phyloP scores from a whole-genome alignment of 92 coral and sea anemone species.

The Ricordea florida region DNA sequence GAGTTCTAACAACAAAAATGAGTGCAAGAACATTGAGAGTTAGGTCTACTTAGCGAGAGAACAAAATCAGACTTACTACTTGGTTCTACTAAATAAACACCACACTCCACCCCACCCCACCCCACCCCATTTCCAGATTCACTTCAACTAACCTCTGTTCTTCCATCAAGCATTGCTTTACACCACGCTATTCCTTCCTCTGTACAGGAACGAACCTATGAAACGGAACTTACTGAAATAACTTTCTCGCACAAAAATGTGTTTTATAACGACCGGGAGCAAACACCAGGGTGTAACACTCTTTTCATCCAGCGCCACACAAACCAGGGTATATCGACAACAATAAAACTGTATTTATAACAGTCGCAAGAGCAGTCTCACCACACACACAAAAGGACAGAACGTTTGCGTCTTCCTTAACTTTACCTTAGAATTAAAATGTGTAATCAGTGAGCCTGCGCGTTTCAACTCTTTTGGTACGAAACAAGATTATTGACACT shows the following conservation, averaged over 20 bases:
- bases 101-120: not conserved
- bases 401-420: too few relatives aligned
- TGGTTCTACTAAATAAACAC: not conserved
- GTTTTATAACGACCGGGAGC: too few relatives aligned
- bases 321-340: too few relatives aligned
- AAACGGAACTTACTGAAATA: not conserved
- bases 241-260: not conserved
- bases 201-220: constrained; percentile 87
- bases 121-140: not conserved
- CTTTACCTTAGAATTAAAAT: too few relatives aligned
- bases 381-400: not conserved
- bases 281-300: too few relatives aligned
- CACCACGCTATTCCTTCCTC: constrained; percentile 78
- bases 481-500: too few relatives aligned
- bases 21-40: not conserved
- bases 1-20: constrained; percentile 28
- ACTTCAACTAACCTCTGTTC: constrained; percentile 66
- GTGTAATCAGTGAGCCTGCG: too few relatives aligned
- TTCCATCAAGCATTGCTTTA: constrained; percentile 71
- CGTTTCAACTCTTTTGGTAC: too few relatives aligned
- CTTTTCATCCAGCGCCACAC: too few relatives aligned
- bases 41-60: not conserved
- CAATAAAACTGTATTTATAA: too few relatives aligned
- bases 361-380: too few relatives aligned
- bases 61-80: not conserved